Conservation (phyloP, 2,888 invertebrate genomes). For the Dermolepida albohirtum region DNA sequence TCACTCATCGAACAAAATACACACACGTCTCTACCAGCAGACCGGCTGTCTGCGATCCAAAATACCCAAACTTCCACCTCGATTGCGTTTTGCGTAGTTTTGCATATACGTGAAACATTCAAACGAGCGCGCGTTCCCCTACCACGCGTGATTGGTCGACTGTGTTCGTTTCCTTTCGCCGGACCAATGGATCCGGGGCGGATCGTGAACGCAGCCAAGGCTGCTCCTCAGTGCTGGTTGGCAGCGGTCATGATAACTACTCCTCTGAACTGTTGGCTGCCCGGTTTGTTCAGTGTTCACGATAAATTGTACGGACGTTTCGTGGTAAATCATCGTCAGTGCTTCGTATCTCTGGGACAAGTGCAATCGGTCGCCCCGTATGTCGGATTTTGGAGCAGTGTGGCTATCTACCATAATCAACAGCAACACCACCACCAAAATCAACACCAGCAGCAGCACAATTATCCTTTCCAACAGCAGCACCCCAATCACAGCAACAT, state of each 20-base stretch:
- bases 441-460: conserved; percentile 7
- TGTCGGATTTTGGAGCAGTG: conserved; percentile 63
- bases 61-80: not conserved
- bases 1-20: no score
- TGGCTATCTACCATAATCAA: conserved; percentile 57
- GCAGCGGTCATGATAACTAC: conserved; percentile 68
- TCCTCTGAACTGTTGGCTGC: conserved; percentile 65
- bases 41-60: no score
- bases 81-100: no score
- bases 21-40: no score
- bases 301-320: conserved; percentile 58
- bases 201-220: conserved; percentile 48
- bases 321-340: conserved; percentile 62
- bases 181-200: conserved; percentile 50
- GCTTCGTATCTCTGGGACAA: conserved; percentile 60
- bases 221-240: conserved; percentile 63
- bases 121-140: conserved; percentile 2
- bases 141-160: conserved; percentile 23
- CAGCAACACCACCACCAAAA: conserved; percentile 18
- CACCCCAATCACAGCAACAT: conserved; percentile 51
- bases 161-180: conserved; percentile 23
- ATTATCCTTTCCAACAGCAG: conserved; percentile 14
- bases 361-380: conserved; percentile 60
- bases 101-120: not conserved
- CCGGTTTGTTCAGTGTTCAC: conserved; percentile 54